These are phyloP conservation scores for Pachyseris speciosa DNA, from an alignment of 64 coral and sea anemone species.

Conservation along the genomic window DNA sequence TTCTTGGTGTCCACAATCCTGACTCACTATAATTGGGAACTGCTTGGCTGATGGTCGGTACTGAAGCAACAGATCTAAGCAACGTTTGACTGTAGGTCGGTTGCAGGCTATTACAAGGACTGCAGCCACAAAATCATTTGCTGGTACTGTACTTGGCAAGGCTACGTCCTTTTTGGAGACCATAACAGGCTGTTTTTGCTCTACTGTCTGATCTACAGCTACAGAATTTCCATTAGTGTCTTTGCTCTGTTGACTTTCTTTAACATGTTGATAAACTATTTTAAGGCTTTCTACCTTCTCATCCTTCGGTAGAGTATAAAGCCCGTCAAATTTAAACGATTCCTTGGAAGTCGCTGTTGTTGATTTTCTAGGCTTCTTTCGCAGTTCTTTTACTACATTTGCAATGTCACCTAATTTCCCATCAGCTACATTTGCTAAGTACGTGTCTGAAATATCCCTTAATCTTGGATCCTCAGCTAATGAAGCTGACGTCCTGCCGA, in stretches of 20 bases:
- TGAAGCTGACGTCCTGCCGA: constrained; percentile 9
- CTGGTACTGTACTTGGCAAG: not conserved
- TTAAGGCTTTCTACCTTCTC: too few relatives aligned
- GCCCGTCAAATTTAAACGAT: not conserved
- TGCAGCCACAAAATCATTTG: constrained; percentile 4
- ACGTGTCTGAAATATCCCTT: not conserved
- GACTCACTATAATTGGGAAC: constrained; percentile 96
- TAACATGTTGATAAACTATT: not conserved
- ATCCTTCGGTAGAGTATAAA: not conserved
- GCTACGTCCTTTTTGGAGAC: not conserved
- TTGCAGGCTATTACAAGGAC: constrained; percentile 92
- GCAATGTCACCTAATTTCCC: not conserved
- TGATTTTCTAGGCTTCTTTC: not conserved
- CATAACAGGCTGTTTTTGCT: not conserved
- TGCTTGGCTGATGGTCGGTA: constrained; percentile 80
- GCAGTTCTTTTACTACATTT: not conserved
- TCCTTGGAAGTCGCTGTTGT: not conserved
- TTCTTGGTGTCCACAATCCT: constrained; percentile 88
- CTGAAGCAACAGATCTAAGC: constrained; percentile 79
- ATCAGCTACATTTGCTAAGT: not conserved
- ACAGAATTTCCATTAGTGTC: not conserved
- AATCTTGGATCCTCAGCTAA: not conserved
- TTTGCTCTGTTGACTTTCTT: not conserved
- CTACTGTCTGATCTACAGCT: not conserved
- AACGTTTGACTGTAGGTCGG: constrained; percentile 81